phyloP scores from a whole-genome alignment of 2,797 vertebrate species.

The Scarus forsteni region DNA sequence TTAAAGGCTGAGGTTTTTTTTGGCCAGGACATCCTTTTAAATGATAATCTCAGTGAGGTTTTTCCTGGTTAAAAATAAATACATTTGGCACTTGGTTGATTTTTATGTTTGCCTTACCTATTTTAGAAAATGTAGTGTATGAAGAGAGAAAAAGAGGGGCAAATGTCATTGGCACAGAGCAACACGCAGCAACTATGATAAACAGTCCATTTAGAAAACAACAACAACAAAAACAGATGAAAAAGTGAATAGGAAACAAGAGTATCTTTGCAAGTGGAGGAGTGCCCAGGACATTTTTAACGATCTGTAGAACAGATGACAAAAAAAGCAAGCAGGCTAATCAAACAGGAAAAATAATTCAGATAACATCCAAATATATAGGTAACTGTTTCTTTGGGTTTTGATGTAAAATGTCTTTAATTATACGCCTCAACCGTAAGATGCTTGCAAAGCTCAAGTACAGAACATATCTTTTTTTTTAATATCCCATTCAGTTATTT shows the following conservation, averaged over 20 bases:
- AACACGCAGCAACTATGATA: conserved; percentile 13
- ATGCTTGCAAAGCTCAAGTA: not conserved
- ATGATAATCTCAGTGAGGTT: too few relatives aligned
- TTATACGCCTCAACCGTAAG: too few relatives aligned
- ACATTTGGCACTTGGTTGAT: too few relatives aligned
- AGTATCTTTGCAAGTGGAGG: conserved; percentile 3
- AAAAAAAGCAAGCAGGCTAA: not conserved
- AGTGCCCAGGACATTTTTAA: not conserved
- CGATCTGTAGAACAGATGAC: conserved; percentile 31
- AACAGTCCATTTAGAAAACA: conserved; percentile 18
- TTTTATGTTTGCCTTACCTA: too few relatives aligned
- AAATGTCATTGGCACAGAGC: conserved; percentile 29
- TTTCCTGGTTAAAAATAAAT: too few relatives aligned
- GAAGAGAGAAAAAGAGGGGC: not conserved
- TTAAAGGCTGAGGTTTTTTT: too few relatives aligned
- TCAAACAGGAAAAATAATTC: conserved; percentile 1
- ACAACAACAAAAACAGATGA: not conserved
- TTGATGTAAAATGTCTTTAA: not conserved
- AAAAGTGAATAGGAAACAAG: not conserved
- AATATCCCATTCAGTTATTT: not conserved
- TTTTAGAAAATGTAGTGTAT: too few relatives aligned
- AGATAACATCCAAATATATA: not conserved
- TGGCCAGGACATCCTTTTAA: too few relatives aligned
- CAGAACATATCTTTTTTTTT: not conserved
- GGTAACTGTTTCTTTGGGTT: not conserved